phyloP scores from a whole-genome alignment of 2,888 invertebrate genomes.

The Carcina quercana region DNA sequence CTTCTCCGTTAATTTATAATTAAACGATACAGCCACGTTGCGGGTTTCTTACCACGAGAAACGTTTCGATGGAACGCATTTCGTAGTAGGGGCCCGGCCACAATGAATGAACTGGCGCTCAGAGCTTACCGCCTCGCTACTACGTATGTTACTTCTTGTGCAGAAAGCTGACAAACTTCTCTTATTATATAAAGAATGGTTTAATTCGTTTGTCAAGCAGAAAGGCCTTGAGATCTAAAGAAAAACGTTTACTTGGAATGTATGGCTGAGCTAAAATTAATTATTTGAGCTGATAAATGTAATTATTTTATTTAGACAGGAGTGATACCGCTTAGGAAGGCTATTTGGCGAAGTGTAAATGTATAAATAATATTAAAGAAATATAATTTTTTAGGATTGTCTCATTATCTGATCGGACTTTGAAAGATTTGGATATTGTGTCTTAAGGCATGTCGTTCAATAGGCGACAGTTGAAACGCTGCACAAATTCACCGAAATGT shows the following conservation, averaged over 20 bases:
- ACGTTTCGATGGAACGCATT: too few species aligned
- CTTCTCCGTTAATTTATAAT: too few species aligned
- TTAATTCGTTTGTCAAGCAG: conserved; percentile 5
- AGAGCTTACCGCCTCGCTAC: background rate
- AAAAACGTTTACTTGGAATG: conserved; percentile 25
- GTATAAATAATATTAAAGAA: conserved; percentile 64
- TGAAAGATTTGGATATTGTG: too few species aligned
- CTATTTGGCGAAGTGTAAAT: conserved; percentile 60
- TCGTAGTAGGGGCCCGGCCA: too few species aligned
- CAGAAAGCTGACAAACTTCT: conserved; percentile 3
- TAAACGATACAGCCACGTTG: too few species aligned
- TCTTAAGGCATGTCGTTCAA: too few species aligned
- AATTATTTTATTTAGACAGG: conserved; percentile 49
- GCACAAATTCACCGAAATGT: too few species aligned
- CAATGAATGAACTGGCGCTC: too few species aligned
- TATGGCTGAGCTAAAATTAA: conserved; percentile 37
- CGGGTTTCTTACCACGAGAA: too few species aligned
- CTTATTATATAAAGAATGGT: conserved; percentile 1
- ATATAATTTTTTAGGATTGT: conserved; percentile 41
- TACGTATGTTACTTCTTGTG: background rate
- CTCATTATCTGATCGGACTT: conserved; percentile 38
- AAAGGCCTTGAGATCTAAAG: conserved; percentile 28
- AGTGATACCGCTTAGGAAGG: conserved; percentile 54
- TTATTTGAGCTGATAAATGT: conserved; percentile 40
- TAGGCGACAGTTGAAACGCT: too few species aligned